phyloP scores from a whole-genome alignment of 2,113 vertebrate species.

The Urocolius indicus region DNA sequence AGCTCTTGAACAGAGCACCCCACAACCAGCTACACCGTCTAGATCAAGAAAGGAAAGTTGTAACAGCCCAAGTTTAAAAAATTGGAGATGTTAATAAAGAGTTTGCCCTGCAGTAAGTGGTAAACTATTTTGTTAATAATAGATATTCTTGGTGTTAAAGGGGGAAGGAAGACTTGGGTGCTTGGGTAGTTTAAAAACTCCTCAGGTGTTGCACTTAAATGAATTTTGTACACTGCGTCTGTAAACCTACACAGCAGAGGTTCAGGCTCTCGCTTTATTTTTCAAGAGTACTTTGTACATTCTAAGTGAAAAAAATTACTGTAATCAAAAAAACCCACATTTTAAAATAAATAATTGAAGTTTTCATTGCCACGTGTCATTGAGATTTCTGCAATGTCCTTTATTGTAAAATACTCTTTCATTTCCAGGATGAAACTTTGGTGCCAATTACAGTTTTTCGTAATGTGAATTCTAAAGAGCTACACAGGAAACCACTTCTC shows the following conservation, averaged over 20 bases:
- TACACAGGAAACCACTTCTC: conserved; percentile 85
- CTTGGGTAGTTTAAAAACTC: conserved; percentile 60
- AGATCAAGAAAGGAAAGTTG: not conserved
- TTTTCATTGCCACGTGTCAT: conserved; percentile 66
- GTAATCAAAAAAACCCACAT: conserved; percentile 63
- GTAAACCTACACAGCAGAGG: conserved; percentile 58
- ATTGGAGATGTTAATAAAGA: conserved; percentile 57
- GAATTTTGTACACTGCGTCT: conserved; percentile 60
- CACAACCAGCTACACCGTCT: not conserved
- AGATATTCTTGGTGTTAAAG: conserved; percentile 45
- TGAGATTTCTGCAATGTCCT: conserved; percentile 67
- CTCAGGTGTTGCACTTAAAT: conserved; percentile 73
- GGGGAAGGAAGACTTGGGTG: conserved; percentile 39
- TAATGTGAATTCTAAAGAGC: conserved; percentile 70
- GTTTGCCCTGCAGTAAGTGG: conserved; percentile 48
- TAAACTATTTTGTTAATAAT: conserved; percentile 64
- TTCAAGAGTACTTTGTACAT: conserved; percentile 65
- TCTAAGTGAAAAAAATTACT: conserved; percentile 72
- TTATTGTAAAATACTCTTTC: conserved; percentile 67
- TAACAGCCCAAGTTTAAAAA: conserved; percentile 50
- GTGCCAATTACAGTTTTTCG: conserved; percentile 93
- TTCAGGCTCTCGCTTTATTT: conserved; percentile 56
- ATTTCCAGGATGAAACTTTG: conserved; percentile 87
- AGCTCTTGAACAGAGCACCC: conserved; percentile 16
- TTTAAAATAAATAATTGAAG: conserved; percentile 75